Percentiles rank a stretch among this genome's conserved stretches.
Evolutionary conservation across 2,113 vertebrate genomes (phyloP).

Genomic region (Salvelinus alpinus): DNA sequence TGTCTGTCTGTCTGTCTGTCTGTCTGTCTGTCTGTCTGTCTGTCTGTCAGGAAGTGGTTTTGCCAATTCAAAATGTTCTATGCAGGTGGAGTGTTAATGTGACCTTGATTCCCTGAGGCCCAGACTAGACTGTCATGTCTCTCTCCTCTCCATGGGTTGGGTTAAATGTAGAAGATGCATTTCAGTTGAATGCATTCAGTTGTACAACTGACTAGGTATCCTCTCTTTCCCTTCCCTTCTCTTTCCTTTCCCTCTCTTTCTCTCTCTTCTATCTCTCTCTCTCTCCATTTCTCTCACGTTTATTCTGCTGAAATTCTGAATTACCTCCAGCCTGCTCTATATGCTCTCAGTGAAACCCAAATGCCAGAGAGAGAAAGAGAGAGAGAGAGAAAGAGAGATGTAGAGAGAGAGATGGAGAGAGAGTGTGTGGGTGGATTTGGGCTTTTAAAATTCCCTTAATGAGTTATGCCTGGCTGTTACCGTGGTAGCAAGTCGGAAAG

Average conservation of each 20-base stretch:
- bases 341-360: constrained; percentile 5
- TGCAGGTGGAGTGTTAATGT: not conserved
- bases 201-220: no score
- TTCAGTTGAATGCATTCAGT: no score
- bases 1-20: not conserved
- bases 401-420: not conserved
- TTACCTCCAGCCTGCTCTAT: constrained; percentile 42
- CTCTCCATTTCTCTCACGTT: constrained; percentile 28
- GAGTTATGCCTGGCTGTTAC: constrained; percentile 17
- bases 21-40: not conserved
- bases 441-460: constrained; percentile 17
- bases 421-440: not conserved
- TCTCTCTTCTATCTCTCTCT: not conserved
- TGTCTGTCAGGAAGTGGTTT: no score
- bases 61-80: no score
- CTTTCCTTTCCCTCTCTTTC: not conserved
- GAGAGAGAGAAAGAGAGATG: not conserved
- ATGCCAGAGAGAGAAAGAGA: constrained; percentile 2
- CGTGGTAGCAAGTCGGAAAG: not conserved
- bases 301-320: constrained; percentile 2
- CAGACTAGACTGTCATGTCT: not conserved
- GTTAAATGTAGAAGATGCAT: no score
- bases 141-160: not conserved
- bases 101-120: not conserved
- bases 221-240: not conserved